A percentile compares a stretch with the other conserved stretches of the same genome.
phyloP scores from a whole-genome alignment of 2,888 invertebrate genomes.

The Amphiduros pacificus region DNA sequence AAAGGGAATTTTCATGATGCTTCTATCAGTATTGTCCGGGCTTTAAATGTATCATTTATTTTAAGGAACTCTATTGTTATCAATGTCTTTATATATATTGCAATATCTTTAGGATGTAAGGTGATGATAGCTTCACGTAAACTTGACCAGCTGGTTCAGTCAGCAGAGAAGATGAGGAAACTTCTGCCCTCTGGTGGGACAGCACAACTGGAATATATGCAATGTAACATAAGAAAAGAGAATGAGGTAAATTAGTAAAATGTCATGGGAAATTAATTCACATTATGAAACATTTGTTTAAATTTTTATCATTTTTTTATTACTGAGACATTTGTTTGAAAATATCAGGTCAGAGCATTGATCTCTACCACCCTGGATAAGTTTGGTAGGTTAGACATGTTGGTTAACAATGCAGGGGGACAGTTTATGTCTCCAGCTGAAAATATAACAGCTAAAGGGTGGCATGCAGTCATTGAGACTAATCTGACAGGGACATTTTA shows the following conservation, averaged over 20 bases:
- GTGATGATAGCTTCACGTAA: constrained; percentile 64
- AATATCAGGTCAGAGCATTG: constrained; percentile 49
- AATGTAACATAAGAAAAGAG: constrained; percentile 62
- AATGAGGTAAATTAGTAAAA: constrained; percentile 51
- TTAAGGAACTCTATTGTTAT: too few relatives aligned
- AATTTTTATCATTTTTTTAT: not conserved
- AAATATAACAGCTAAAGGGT: constrained; percentile 60
- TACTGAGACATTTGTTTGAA: not conserved
- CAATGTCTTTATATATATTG: not conserved
- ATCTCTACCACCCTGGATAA: constrained; percentile 50
- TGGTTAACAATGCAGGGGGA: constrained; percentile 64
- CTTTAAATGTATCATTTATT: too few relatives aligned
- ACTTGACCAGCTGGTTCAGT: constrained; percentile 53
- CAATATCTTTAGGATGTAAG: constrained; percentile 56
- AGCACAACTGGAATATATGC: constrained; percentile 49
- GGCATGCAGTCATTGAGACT: constrained; percentile 64
- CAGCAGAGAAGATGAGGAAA: constrained; percentile 51
- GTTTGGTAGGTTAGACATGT: constrained; percentile 61
- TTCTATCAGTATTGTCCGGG: too few relatives aligned
- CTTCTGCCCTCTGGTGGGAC: constrained; percentile 31
- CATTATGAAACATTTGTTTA: not conserved
- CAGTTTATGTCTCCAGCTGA: constrained; percentile 60
- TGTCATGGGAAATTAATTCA: not conserved
- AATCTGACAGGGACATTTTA: constrained; percentile 64
- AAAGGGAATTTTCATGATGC: too few relatives aligned